Conservation (phyloP, 2,888 invertebrate genomes). For the Liopterus haemorrhoidalis region DNA sequence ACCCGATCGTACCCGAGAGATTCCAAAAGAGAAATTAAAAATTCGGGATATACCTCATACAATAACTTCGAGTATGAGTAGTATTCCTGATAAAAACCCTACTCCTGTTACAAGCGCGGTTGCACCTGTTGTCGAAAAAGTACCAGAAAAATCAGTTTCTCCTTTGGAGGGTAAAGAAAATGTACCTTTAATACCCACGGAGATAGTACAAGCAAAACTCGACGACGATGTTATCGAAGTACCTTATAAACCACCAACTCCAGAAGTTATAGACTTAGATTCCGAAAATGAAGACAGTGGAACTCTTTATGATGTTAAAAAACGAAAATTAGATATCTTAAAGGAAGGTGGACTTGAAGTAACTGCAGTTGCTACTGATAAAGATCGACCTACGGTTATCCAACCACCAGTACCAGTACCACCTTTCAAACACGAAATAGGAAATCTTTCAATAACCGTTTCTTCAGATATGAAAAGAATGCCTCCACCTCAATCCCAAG, state of each 20-base stretch:
- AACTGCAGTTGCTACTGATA: slow-evolving; percentile 53
- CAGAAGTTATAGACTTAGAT: slow-evolving; percentile 61
- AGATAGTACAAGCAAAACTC: slow-evolving; percentile 20
- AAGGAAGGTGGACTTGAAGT: slow-evolving; percentile 71
- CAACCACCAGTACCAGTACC: slow-evolving; percentile 30
- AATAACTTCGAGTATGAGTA: slow-evolving; percentile 34
- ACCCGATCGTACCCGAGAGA: slow-evolving; percentile 48
- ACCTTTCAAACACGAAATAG: slow-evolving; percentile 16
- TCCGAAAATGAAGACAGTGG: slow-evolving; percentile 34
- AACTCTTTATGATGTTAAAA: slow-evolving; percentile 53
- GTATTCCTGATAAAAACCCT: slow-evolving; percentile 33
- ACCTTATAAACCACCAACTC: slow-evolving; percentile 54
- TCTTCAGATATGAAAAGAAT: slow-evolving; percentile 25
- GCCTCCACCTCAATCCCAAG: slow-evolving; percentile 27
- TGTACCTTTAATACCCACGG: slow-evolving; percentile 44
- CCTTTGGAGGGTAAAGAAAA: slow-evolving; percentile 53
- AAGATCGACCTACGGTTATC: slow-evolving; percentile 38
- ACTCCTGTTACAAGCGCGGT: slow-evolving; percentile 42
- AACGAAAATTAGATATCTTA: slow-evolving; percentile 66
- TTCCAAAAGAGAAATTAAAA: slow-evolving; percentile 22
- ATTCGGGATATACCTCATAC: slow-evolving; percentile 42
- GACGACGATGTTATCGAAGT: slow-evolving; percentile 44
- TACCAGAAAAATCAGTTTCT: slow-evolving; percentile 45
- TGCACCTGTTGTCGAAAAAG: slow-evolving; percentile 44
- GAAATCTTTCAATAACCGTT: slow-evolving; percentile 29